Conservation (phyloP, 64 coral and sea anemone species). For the Porites australiensis region DNA sequence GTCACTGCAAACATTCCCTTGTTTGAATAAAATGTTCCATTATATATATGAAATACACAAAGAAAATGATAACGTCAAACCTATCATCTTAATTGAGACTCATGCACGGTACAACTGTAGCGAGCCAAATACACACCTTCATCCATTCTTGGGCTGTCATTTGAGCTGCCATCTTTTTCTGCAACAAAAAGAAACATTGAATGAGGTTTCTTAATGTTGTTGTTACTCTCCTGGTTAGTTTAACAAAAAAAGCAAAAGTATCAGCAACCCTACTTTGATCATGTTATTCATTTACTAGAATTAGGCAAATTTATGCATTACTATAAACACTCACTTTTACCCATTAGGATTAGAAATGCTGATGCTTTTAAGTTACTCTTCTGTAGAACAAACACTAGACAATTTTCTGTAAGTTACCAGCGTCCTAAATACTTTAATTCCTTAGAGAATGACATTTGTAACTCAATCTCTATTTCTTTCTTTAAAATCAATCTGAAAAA, state of each 20-base stretch:
- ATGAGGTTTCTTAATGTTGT: not conserved
- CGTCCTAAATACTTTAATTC: not conserved
- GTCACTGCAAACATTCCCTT: no score
- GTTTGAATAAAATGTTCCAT: no score
- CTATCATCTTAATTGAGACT: no score
- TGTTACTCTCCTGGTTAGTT: no score
- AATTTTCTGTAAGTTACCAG: not conserved
- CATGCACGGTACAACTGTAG: no score
- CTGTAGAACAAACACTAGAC: not conserved
- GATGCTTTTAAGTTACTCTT: not conserved
- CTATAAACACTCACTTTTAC: not conserved
- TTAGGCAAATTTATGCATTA: not conserved
- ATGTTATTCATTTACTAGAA: not conserved
- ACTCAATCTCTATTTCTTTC: not conserved
- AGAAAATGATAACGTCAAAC: not conserved
- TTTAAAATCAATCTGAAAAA: not conserved
- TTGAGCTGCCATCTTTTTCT: constrained; percentile 62
- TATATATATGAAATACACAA: not conserved
- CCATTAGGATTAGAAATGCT: not conserved
- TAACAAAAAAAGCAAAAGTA: no score
- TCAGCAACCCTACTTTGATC: no score
- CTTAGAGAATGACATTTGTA: not conserved
- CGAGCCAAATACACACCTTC: constrained; percentile 59
- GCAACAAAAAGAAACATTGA: not conserved
- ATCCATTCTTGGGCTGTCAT: constrained; percentile 70